Evolutionary conservation across 2,113 vertebrate species (phyloP).

Genomic region (Morone chrysops): DNA sequence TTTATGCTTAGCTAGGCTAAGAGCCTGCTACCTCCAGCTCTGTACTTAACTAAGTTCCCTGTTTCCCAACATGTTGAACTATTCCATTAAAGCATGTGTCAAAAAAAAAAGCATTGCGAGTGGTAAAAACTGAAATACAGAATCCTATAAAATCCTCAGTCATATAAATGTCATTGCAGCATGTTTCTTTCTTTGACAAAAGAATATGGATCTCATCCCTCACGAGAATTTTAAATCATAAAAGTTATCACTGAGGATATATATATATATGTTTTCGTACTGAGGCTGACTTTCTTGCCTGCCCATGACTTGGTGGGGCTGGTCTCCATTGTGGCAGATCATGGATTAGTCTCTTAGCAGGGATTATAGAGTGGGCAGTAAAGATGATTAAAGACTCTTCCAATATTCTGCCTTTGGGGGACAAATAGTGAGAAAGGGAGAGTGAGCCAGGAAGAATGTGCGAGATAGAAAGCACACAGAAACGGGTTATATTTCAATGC

Average conservation of each 20-base stretch:
- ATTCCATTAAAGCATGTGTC: neutral
- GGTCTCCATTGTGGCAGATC: constrained; percentile 67
- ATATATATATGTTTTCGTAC: neutral
- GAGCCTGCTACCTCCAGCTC: neutral
- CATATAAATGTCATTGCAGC: neutral
- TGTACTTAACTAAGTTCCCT: neutral
- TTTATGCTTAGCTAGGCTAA: neutral
- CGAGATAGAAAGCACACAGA: constrained; percentile 38
- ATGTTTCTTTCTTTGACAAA: constrained; percentile 24
- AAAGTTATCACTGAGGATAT: constrained; percentile 20
- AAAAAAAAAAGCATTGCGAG: neutral
- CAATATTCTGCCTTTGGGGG: constrained; percentile 65
- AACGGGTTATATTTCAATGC: constrained; percentile 48
- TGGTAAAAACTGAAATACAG: neutral
- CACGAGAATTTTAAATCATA: constrained; percentile 1
- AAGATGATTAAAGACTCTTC: constrained; percentile 80
- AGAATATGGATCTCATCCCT: constrained; percentile 1
- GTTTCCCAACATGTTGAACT: neutral
- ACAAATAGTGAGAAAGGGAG: constrained; percentile 53
- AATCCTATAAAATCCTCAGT: constrained; percentile 2
- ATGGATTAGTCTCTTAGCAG: constrained; percentile 74
- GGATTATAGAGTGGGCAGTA: constrained; percentile 79
- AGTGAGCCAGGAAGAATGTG: constrained; percentile 24
- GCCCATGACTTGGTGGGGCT: constrained; percentile 33
- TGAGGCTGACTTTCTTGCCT: neutral